These are phyloP conservation scores for Hypsopygia costalis DNA, from an alignment of 2,888 invertebrate genomes.

Conservation along the genomic window DNA sequence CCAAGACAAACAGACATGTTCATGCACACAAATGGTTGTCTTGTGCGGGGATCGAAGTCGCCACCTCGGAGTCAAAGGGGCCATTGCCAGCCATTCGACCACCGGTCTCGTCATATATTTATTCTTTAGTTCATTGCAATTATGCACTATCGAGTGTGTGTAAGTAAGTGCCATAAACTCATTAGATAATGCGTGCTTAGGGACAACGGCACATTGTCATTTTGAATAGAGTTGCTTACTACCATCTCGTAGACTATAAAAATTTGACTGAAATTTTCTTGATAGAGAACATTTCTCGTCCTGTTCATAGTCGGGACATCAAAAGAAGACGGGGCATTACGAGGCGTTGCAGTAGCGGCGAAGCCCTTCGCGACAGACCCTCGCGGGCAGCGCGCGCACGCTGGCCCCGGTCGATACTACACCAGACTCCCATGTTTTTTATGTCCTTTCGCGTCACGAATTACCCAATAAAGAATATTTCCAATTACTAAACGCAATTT, in stretches of 20 bases:
- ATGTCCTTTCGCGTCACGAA: constrained; percentile 70
- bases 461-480: constrained; percentile 63
- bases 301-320: constrained; percentile 14
- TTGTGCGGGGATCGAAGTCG: too few relatives aligned
- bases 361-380: constrained; percentile 23
- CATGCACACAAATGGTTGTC: too few relatives aligned
- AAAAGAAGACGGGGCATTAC: constrained; percentile 31
- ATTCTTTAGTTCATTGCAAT: too few relatives aligned
- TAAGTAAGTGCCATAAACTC: too few relatives aligned
- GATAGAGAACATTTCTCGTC: constrained; percentile 11
- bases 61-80: too few relatives aligned
- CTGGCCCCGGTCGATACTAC: constrained; percentile 68
- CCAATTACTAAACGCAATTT: constrained; percentile 55
- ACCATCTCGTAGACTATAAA: constrained; percentile 11
- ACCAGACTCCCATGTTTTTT: constrained; percentile 77
- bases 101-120: too few relatives aligned
- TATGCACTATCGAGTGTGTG: too few relatives aligned
- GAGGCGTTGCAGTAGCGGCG: constrained; percentile 32
- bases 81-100: too few relatives aligned
- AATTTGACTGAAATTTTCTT: constrained; percentile 14
- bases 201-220: background rate
- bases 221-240: background rate
- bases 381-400: constrained; percentile 63
- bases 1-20: too few relatives aligned
- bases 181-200: background rate